phyloP scores from a whole-genome alignment of 2,797 vertebrate species.

The Austrolebias charrua region DNA sequence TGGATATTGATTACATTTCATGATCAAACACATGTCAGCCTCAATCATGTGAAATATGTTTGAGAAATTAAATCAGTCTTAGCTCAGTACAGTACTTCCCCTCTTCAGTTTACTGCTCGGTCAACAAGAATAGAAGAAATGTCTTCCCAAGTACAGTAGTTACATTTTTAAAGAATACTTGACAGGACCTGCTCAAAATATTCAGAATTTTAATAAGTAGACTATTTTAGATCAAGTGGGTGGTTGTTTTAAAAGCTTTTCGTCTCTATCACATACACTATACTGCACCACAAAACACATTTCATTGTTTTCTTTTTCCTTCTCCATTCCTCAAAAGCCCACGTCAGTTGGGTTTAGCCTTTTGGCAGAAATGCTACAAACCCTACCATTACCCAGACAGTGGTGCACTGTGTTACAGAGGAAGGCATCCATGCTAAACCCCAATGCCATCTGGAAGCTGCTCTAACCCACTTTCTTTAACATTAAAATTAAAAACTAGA shows the following conservation, averaged over 20 bases:
- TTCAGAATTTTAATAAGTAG: no score
- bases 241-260: no score
- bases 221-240: no score
- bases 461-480: constrained; percentile 10
- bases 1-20: no score
- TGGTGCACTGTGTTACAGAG: neutral
- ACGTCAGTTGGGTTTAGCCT: neutral
- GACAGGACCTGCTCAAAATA: no score
- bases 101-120: neutral
- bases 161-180: no score
- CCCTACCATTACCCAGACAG: neutral
- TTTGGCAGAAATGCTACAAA: neutral
- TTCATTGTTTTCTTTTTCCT: constrained; percentile 1
- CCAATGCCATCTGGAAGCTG: constrained; percentile 13
- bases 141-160: no score
- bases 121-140: neutral
- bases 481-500: constrained; percentile 20
- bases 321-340: neutral
- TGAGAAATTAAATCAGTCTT: constrained; percentile 15
- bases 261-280: no score
- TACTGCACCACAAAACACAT: neutral
- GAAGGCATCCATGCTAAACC: constrained; percentile 4
- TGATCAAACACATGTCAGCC: no score
- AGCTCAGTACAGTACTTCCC: no score
- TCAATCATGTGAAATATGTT: neutral